Evolutionary conservation across 2,797 vertebrate species (phyloP), one percentile per base, ranked within the genome.

Genomic region (Gephyroberyx darwinii): DNA sequence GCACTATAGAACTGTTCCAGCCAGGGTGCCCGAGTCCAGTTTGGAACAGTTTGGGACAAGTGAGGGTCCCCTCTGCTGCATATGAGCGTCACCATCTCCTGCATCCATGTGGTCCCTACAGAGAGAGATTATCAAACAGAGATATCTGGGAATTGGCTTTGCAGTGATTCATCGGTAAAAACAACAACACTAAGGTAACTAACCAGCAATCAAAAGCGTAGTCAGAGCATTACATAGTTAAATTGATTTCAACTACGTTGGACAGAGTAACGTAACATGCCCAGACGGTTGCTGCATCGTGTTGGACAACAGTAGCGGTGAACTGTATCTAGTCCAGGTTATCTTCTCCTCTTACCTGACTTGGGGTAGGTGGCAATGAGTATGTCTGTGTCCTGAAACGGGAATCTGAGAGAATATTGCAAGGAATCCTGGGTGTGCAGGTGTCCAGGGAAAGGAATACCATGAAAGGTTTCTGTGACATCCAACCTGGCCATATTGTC

Each of bases 81-180:
- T 66, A 96, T 76, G 4, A 96, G 88, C 1, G 92, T 94, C 83
- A 97, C 80, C 7, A 95, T 92, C 88, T 96, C 94, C 87, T 97
- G 96, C 93, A 96, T 93, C 96, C 96, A 97, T 0, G 96, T 96
- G 56, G 96, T 98, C 33, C 96, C 96, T 97, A 75, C 53, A 31
- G 1, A 53, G 30, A 65, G 12, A 63, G 45, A 43, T 22, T 0
- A 51, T 56, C 43, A 17, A 51, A 30, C 5, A 10, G 17, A 66
- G n/a, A 3, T 8, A 53, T 5, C 20, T 20, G 2, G 45, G 8
- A 67, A 1, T 8, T 7, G n/a, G 68, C 45, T 26, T 45, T 17
- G 39, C 2, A 41, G 39, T 3, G 10, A 13, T 41, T 9, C 8
- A 41, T 41, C 39, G 13, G 9, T 41, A 13, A 41, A 41, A 13